Percentiles rank a stretch among this genome's conserved stretches.
Conservation (phyloP, 2,113 vertebrate species). For the Petrocephalus microphthalmus region DNA sequence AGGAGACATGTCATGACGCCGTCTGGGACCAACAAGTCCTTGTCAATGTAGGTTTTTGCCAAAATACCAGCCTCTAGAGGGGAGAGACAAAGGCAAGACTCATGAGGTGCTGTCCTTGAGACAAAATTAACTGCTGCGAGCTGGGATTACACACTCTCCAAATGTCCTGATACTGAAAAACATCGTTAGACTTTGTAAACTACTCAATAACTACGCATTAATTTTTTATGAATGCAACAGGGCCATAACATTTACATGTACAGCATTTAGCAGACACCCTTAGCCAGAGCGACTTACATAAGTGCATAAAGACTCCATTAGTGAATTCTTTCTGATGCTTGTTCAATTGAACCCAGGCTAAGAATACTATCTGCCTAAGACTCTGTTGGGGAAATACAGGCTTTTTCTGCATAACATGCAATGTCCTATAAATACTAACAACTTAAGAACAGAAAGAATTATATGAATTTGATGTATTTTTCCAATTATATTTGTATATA, state of each 20-base stretch:
- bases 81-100: not conserved
- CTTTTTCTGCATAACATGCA: not conserved
- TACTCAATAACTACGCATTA: not conserved
- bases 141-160: not conserved
- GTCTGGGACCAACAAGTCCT: constrained; percentile 81
- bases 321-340: too few species aligned
- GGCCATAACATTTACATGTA: not conserved
- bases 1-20: constrained; percentile 80
- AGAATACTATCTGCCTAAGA: too few species aligned
- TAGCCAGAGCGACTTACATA: too few species aligned
- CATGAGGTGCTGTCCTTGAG: not conserved
- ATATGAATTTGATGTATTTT: not conserved
- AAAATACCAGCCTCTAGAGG: constrained; percentile 69
- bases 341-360: too few species aligned
- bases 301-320: too few species aligned
- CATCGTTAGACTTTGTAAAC: not conserved
- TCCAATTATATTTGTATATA: too few species aligned
- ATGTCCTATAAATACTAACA: not conserved
- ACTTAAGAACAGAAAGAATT: not conserved
- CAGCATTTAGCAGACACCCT: too few species aligned
- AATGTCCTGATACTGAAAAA: not conserved
- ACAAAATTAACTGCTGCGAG: not conserved
- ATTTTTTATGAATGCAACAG: not conserved
- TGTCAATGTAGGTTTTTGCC: constrained; percentile 77
- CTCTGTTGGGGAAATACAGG: too few species aligned